phyloP scores from a whole-genome alignment of 2,113 vertebrate species.

The Oryzias melastigma region DNA sequence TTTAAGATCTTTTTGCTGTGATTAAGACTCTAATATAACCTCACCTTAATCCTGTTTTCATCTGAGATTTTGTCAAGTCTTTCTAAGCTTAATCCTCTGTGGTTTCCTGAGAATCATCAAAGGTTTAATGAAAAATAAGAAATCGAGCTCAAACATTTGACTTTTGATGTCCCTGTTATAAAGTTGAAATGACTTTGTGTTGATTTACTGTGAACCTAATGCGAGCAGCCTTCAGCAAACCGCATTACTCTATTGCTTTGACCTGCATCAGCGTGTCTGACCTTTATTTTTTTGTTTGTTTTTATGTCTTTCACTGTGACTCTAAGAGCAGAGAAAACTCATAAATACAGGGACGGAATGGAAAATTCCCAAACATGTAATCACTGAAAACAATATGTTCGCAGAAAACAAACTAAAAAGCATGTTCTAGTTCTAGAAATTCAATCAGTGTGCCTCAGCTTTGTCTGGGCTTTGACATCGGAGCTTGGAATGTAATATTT shows the following conservation, averaged over 20 bases:
- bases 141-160: constrained; percentile 3
- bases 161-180: constrained; percentile 25
- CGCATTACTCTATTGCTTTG: constrained; percentile 47
- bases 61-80: neutral
- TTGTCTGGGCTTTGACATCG: constrained; percentile 3
- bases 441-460: neutral
- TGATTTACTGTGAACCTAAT: constrained; percentile 25
- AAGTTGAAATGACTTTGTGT: neutral
- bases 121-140: constrained; percentile 20
- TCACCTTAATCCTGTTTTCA: too few relatives aligned
- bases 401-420: neutral
- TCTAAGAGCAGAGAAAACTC: constrained; percentile 6
- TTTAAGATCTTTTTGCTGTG: too few relatives aligned
- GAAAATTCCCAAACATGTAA: neutral
- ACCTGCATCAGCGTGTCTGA: constrained; percentile 34
- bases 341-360: neutral
- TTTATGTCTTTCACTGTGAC: constrained; percentile 9
- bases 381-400: neutral
- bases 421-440: neutral
- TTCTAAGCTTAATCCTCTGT: constrained; percentile 1
- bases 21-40: too few relatives aligned
- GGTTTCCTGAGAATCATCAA: constrained; percentile 1
- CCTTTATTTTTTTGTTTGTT: constrained; percentile 54
- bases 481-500: constrained; percentile 5
- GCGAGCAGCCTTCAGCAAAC: constrained; percentile 54